phyloP scores from a whole-genome alignment of 2,113 vertebrate species.

The Ia io region DNA sequence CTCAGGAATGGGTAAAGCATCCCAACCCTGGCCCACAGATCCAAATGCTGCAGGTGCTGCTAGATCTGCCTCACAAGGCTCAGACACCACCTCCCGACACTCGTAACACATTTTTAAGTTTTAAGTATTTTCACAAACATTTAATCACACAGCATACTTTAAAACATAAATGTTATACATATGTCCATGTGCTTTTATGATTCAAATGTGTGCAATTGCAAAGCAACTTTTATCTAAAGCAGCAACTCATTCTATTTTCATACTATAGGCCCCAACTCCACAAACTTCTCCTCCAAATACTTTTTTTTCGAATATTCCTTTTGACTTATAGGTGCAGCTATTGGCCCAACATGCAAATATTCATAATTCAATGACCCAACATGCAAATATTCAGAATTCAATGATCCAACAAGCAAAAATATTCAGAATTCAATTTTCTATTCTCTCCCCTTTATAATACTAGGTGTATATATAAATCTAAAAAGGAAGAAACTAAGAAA shows the following conservation, averaged over 20 bases:
- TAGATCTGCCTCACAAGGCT: neutral
- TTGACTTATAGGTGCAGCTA: neutral
- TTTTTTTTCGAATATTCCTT: neutral
- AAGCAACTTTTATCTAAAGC: conserved; percentile 29
- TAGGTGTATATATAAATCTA: neutral
- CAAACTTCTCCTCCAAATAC: neutral
- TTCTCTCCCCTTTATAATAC: neutral
- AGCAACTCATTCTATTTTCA: neutral
- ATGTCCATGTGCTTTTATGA: conserved; percentile 35
- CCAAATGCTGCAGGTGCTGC: neutral
- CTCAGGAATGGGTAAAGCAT: neutral
- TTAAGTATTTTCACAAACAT: conserved; percentile 50
- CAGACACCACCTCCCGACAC: neutral
- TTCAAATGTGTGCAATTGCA: conserved; percentile 34
- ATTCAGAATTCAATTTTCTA: neutral
- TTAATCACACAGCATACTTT: conserved; percentile 1
- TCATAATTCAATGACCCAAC: neutral
- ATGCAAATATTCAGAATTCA: neutral
- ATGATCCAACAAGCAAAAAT: neutral
- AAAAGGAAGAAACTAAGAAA: neutral
- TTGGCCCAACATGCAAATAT: neutral
- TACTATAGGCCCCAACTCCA: neutral
- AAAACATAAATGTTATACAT: conserved; percentile 18
- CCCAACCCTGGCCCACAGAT: neutral
- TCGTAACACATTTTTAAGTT: conserved; percentile 35